Conservation (phyloP, 2,113 vertebrate species). For the Macheiramphus alcinus region DNA sequence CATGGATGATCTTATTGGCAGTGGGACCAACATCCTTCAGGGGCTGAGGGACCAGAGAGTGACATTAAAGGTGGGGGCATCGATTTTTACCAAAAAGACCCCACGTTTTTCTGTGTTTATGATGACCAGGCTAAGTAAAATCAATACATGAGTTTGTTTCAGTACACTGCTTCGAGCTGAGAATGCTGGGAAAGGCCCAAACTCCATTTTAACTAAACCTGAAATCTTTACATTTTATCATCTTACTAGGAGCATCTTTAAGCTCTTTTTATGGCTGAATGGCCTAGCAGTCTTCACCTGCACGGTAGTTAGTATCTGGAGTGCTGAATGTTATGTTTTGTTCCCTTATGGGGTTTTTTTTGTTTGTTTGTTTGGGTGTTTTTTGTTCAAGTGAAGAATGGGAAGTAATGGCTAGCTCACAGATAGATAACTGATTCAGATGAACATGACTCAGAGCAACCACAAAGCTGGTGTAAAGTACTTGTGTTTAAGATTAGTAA, state of each 20-base stretch:
- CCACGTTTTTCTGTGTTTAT: neutral
- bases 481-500: neutral
- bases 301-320: neutral
- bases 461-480: neutral
- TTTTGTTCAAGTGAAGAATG: neutral
- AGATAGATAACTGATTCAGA: neutral
- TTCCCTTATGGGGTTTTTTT: neutral
- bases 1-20: slow-evolving; percentile 95
- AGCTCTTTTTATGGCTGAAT: neutral
- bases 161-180: neutral
- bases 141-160: neutral
- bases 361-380: neutral
- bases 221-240: neutral
- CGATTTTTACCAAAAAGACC: neutral
- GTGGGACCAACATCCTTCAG: slow-evolving; percentile 88
- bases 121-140: neutral
- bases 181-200: neutral
- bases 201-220: neutral
- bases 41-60: slow-evolving; percentile 91
- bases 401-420: neutral
- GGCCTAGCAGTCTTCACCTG: neutral
- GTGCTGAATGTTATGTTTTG: neutral
- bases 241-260: neutral
- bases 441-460: neutral
- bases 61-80: slow-evolving; percentile 88